A percentile compares a stretch with the other conserved stretches of the same genome.
phyloP scores from a whole-genome alignment of 1,140 invertebrate genomes.

The Medauroidea extradentata region DNA sequence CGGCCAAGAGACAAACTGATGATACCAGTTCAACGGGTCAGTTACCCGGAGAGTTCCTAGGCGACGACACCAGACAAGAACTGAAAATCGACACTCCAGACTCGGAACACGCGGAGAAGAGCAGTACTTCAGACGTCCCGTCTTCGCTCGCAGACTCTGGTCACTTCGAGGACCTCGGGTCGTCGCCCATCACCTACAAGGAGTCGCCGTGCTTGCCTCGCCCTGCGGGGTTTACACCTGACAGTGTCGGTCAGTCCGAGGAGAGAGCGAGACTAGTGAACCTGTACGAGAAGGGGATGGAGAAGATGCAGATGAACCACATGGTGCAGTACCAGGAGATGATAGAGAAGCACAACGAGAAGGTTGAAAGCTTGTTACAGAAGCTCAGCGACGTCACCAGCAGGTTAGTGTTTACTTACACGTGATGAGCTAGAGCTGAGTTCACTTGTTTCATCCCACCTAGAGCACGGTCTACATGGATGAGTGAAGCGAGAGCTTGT shows the following conservation, averaged over 20 bases:
- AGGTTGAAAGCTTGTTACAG: constrained; percentile 67
- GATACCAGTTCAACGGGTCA: not conserved
- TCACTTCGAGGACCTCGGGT: constrained; percentile 74
- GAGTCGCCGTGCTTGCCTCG: not conserved
- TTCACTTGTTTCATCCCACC: no score
- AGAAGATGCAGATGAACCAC: constrained; percentile 63
- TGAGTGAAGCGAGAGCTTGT: no score
- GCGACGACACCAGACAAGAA: no score
- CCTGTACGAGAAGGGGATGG: constrained; percentile 66
- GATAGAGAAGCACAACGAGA: constrained; percentile 73
- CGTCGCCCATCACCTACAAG: constrained; percentile 47
- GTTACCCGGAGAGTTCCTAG: no score
- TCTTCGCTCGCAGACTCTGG: constrained; percentile 75
- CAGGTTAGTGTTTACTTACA: constrained; percentile 35
- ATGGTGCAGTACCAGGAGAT: constrained; percentile 64
- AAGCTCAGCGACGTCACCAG: constrained; percentile 74
- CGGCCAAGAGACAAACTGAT: not conserved
- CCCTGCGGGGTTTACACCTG: not conserved
- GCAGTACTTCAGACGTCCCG: constrained; percentile 10
- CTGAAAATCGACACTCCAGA: constrained; percentile 12
- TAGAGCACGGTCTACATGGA: no score
- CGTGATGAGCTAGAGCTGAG: no score
- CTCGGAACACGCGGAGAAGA: not conserved
- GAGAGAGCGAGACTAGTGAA: constrained; percentile 61
- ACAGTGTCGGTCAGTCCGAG: constrained; percentile 46